phyloP scores from a whole-genome alignment of 2,113 vertebrate genomes.

The Festucalex cinctus region DNA sequence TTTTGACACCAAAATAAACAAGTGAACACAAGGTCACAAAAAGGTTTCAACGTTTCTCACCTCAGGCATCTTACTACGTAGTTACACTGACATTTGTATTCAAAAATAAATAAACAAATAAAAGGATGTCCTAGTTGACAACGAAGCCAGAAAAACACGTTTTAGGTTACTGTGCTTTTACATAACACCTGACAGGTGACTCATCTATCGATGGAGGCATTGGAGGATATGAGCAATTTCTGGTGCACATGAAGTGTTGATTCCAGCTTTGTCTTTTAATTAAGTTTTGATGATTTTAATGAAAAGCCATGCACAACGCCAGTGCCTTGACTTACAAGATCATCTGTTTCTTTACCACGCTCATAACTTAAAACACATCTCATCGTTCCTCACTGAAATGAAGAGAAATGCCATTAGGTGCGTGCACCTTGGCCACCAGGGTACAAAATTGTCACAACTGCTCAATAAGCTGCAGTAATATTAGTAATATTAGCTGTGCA shows the following conservation, averaged over 20 bases:
- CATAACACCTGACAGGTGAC: slow-evolving; percentile 7
- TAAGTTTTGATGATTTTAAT: too few relatives aligned
- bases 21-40: neutral
- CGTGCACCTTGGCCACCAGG: too few relatives aligned
- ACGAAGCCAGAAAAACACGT: slow-evolving; percentile 36
- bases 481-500: too few relatives aligned
- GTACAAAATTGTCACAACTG: too few relatives aligned
- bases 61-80: slow-evolving; percentile 27
- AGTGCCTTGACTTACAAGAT: too few relatives aligned
- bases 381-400: too few relatives aligned
- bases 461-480: too few relatives aligned
- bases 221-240: neutral
- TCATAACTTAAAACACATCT: too few relatives aligned
- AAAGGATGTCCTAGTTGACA: slow-evolving; percentile 3
- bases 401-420: too few relatives aligned
- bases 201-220: neutral
- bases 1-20: slow-evolving; percentile 8
- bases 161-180: slow-evolving; percentile 2
- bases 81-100: slow-evolving; percentile 31
- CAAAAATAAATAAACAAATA: slow-evolving; percentile 3
- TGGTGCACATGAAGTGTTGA: neutral
- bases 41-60: slow-evolving; percentile 30
- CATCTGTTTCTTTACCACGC: too few relatives aligned
- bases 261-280: neutral
- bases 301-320: too few relatives aligned